Base-by-base conservation (phyloP, 2,797 vertebrate species). In the Sarcophilus harrisii region DNA sequence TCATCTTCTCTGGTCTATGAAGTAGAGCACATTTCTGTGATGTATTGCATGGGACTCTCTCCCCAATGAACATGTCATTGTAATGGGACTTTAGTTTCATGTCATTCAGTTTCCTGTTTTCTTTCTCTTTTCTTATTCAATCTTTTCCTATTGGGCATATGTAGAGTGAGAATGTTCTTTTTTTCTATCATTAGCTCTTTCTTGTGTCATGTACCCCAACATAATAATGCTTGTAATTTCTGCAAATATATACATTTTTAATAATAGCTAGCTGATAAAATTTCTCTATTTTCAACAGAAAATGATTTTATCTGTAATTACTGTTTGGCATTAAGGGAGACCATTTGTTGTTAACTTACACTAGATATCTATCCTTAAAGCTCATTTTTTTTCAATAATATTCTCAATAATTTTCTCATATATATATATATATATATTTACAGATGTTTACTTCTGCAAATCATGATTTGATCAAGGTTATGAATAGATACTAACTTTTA, bases 321-420 rank as follows among this genome's bases (percentile, higher is more conserved):
- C 5, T 62, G 52, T 5, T 38, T 12, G 90, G 57, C n/a, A 6
- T n/a, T 93, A 49, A 62, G 24, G 57, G 6, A 81, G 10, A 91
- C 10, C 38, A 73, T 60, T 10, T 91, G 93, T 58, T 89, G 21
- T 1, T n/a, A 58, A 13, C 6, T 57, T 87, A 58, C 58, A 14
- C 16, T 93, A 29, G 27, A 27, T 87, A 4, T 45, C 49, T 94
- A 32, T 95, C 32, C 28, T 16, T 52, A 12, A 14, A 62, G 24
- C 5, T 90, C 62, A 59, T 87, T 95, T 95, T 96, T 58, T 81
- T 95, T 4, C 87, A 60, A 89, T 11, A 45, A 81, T 73, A 49
- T 91, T 90, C 59, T 49, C 49, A 49, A 49, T 49, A 49, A 49
- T 49, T 49, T 49, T 49, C 49, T 49, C 49, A 49, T 3, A 49